Evolutionary conservation across 2,113 vertebrate species (phyloP), one percentile per base, ranked within the genome.

Genomic region (Syrrhaptes paradoxus): DNA sequence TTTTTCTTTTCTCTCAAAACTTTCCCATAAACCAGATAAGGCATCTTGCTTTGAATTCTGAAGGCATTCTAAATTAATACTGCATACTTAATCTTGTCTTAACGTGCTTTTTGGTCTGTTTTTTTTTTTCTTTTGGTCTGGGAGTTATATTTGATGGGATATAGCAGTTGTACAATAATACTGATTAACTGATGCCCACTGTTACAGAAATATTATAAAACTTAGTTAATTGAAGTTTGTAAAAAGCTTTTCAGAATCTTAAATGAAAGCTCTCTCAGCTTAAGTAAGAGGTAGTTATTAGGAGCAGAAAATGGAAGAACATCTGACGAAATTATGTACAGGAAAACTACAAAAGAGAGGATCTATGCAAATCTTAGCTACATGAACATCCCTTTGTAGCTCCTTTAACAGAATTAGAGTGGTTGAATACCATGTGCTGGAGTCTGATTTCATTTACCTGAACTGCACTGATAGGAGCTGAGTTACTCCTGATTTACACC

Each of bases 61-160:
- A 94, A 88, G 45, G 31, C 82, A 38, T 80, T 80, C 94, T 63
- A 77, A 86, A 92, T 88, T 90, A 80, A 67, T 86, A 52, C 34
- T 80, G 38, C 55, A 45, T 80, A 80, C 21, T 63, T 90, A 83
- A 86, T 95, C 79, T 75, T 82, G 52, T 68, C 25, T 93, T 63
- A 91, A 88, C 36, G 10, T 68, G 54, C 9, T 58, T 89, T 78
- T 93, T 73, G 4, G 18, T 57, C 81, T 32, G 16, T 41, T 43
- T 11, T 41, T 61, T 12, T 9, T 49, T 65, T 59, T 78, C 10
- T 17, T 94, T 81, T 87, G 36, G 67, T 89, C 74, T 91, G 36
- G n/a, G 26, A 91, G 45, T 15, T 70, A n/a, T 19, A 51, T 78
- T 76, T 91, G 59, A 73, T 48, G 20, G 74, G 75, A 73, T 51